Percentiles rank a stretch among this genome's conserved stretches.
These are phyloP conservation scores for Oophaga pumilio DNA, from an alignment of 2,113 vertebrate species.

Conservation along the genomic window DNA sequence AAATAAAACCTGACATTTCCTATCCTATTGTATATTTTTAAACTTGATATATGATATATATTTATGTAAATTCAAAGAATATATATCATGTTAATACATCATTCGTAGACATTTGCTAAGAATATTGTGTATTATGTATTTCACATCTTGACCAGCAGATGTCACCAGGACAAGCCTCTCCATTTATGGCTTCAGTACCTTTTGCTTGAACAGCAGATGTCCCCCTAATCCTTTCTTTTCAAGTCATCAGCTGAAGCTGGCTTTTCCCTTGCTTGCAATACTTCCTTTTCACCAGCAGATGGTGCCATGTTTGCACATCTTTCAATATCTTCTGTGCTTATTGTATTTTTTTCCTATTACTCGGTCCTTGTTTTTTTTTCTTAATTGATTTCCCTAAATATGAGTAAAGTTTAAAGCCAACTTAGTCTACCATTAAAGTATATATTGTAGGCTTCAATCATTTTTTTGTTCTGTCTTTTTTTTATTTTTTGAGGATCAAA, in stretches of 20 bases:
- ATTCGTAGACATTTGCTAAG: neutral
- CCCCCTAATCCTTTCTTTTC: neutral
- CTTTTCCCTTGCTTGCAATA: neutral
- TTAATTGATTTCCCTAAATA: neutral
- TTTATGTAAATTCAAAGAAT: neutral
- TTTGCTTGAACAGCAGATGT: slow-evolving; percentile 18
- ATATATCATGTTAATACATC: neutral
- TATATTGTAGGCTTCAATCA: neutral
- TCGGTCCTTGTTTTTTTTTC: neutral
- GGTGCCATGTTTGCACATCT: neutral
- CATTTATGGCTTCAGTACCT: neutral
- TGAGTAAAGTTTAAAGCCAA: neutral
- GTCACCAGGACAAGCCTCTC: neutral
- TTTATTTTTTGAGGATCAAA: no score
- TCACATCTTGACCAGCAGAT: slow-evolving; percentile 6
- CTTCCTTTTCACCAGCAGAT: neutral
- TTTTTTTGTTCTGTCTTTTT: no score
- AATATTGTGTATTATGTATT: neutral
- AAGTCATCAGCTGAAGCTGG: neutral
- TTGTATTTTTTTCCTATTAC: neutral
- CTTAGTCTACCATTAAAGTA: neutral
- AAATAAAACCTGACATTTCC: neutral
- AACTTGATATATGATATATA: neutral
- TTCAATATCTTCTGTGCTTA: neutral
- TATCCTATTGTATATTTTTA: neutral